Conservation (phyloP, 2,888 invertebrate genomes). For the Eilema depressum region DNA sequence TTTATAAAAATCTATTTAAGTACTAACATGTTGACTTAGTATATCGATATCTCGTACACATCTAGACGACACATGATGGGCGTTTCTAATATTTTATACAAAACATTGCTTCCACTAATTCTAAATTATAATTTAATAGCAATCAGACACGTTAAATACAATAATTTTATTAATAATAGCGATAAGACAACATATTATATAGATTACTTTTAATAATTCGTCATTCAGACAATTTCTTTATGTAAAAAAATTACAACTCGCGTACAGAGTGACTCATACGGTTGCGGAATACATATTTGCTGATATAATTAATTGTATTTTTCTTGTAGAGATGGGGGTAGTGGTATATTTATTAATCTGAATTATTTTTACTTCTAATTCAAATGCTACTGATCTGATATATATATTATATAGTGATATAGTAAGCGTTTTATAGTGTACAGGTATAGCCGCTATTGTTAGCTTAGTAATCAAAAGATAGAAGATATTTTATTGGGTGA, state of each 20-base stretch:
- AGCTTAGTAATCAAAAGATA: not conserved
- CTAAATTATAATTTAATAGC: constrained; percentile 8
- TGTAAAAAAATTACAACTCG: constrained; percentile 21
- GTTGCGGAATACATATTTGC: constrained; percentile 17
- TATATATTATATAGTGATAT: not conserved
- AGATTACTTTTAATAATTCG: constrained; percentile 11
- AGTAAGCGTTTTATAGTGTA: not conserved
- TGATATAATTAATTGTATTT: constrained; percentile 5
- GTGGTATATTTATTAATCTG: not conserved
- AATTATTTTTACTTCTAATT: not conserved
- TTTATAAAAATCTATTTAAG: constrained; percentile 53
- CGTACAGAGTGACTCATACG: constrained; percentile 10
- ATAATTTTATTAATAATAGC: constrained; percentile 22
- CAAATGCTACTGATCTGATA: not conserved
- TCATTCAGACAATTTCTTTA: constrained; percentile 30
- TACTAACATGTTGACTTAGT: constrained; percentile 49
- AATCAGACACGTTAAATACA: not conserved
- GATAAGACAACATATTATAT: constrained; percentile 16
- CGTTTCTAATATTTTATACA: constrained; percentile 31
- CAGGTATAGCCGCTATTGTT: not conserved
- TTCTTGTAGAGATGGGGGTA: not conserved
- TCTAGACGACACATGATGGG: constrained; percentile 45
- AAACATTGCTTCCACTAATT: not conserved
- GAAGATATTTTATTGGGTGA: constrained; percentile 4
- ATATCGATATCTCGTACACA: constrained; percentile 30